Evolutionary conservation across 2,888 invertebrate species (phyloP).

Genomic region (Habrosyne pyritoides): DNA sequence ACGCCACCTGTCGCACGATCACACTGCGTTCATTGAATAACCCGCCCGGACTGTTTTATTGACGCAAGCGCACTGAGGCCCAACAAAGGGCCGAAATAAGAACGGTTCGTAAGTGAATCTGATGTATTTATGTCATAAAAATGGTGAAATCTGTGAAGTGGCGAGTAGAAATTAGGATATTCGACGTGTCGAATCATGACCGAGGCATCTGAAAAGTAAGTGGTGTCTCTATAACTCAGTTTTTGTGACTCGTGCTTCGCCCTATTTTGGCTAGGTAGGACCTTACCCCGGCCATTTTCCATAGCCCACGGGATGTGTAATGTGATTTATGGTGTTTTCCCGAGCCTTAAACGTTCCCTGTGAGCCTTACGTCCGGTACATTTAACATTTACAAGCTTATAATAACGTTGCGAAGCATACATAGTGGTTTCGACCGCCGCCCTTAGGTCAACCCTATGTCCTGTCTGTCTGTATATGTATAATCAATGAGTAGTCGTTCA

Average conservation of each 20-base stretch:
- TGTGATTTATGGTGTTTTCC: constrained; percentile 48
- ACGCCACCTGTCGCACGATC: constrained; percentile 78
- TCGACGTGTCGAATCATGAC: constrained; percentile 94
- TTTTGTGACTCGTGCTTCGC: constrained; percentile 63
- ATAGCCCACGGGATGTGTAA: constrained; percentile 57
- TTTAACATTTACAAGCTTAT: constrained; percentile 28
- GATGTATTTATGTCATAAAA: constrained; percentile 91
- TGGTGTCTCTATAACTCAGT: constrained; percentile 66
- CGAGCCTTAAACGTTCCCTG: constrained; percentile 25
- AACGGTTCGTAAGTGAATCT: constrained; percentile 81
- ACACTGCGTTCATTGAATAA: constrained; percentile 77
- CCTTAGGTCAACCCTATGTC: constrained; percentile 65
- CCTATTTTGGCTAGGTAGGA: constrained; percentile 71
- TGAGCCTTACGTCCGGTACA: constrained; percentile 17
- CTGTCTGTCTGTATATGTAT: constrained; percentile 62
- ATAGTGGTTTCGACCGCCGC: constrained; percentile 66
- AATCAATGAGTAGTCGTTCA: constrained; percentile 79
- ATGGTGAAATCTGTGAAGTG: constrained; percentile 92
- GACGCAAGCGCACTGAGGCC: constrained; percentile 82
- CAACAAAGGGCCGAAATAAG: constrained; percentile 82
- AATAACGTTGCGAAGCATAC: constrained; percentile 37
- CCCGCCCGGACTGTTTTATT: constrained; percentile 74
- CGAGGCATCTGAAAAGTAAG: constrained; percentile 96
- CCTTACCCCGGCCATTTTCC: constrained; percentile 80
- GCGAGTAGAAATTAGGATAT: constrained; percentile 93